phyloP scores from a whole-genome alignment of 2,888 invertebrate genomes.

The Drosophila multiciliata region DNA sequence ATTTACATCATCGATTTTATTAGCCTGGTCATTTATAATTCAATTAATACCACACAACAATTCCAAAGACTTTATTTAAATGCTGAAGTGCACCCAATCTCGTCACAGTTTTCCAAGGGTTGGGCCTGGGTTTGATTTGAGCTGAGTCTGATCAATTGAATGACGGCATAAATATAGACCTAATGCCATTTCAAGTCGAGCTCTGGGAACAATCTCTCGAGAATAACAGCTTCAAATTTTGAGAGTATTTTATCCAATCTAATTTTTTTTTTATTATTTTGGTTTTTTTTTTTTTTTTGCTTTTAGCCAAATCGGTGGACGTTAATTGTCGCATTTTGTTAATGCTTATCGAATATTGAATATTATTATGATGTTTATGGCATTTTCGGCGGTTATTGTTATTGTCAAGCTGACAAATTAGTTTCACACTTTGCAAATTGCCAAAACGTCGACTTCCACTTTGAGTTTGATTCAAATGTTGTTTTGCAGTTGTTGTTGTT shows the following conservation, averaged over 20 bases:
- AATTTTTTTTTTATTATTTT: not conserved
- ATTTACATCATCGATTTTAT: slow-evolving; percentile 84
- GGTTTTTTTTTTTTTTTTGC: not conserved
- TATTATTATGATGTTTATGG: slow-evolving; percentile 78
- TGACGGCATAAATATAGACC: not conserved
- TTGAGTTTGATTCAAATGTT: not conserved
- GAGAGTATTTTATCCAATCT: not conserved
- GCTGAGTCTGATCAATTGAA: not conserved
- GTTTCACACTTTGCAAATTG: slow-evolving; percentile 75
- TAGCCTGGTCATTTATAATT: slow-evolving; percentile 77
- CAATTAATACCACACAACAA: slow-evolving; percentile 59
- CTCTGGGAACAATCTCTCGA: accelerated
- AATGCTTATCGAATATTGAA: slow-evolving; percentile 78
- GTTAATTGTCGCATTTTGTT: slow-evolving; percentile 73
- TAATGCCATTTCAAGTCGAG: not conserved
- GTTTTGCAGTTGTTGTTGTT: not conserved
- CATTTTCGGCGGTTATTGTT: slow-evolving; percentile 74
- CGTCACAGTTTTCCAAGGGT: slow-evolving; percentile 3
- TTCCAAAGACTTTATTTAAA: slow-evolving; percentile 14
- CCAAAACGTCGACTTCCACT: slow-evolving; percentile 27
- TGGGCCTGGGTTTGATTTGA: not conserved
- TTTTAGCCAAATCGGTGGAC: slow-evolving; percentile 52
- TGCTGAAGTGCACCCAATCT: slow-evolving; percentile 4
- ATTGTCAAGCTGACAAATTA: slow-evolving; percentile 79
- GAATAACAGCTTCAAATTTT: not conserved